Evolutionary conservation across 2,888 invertebrate genomes (phyloP), one percentile per base, ranked within the genome.

Genomic region (Ennomos erosarius): DNA sequence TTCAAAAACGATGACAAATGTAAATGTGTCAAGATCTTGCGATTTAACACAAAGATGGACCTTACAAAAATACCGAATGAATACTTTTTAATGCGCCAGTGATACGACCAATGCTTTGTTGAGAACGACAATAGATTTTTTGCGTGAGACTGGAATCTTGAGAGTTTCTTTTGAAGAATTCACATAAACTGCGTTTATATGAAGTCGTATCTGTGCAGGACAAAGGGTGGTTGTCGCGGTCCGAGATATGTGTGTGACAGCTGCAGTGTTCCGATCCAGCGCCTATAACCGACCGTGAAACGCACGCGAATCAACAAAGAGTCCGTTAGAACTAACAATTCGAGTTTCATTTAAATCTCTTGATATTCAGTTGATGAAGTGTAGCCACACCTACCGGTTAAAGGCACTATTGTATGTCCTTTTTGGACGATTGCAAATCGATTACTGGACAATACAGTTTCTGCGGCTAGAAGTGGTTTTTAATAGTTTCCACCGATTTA

Each of bases 41-140:
- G 73, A 85, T 85, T 78, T 71, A 63, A 76, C 80, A 87, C 84
- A 89, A 88, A 75, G 78, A 78, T 78, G 82, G 84, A 85, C 83
- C 78, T 78, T 77, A 86, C 81, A 88, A 88, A 81, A 83, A 85
- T 85, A 89, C 89, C 89, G 86, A 88, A 88, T 91, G 91, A 91
- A 92, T 92, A 89, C 90, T 91, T 90, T 92, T 92, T 92, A 91
- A 92, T 91, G 90, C 79, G 90, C 88, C 89, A 90, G 83, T 84
- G 90, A 91, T 92, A 90, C 90, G 90, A 86, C 91, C 89, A 88
- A 82, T 83, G 79, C 78, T 74, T 90, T 90, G 89, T 90, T 76
- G 75, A 70, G 67, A 55, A 74, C 78, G 72, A 90, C 89, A 90
- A 90, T 85, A 81, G 87, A 67, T 84, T 87, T 90, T 89, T 88